These are phyloP conservation scores for Mercenaria mercenaria DNA, from an alignment of 1,140 invertebrate species.

Conservation along the genomic window DNA sequence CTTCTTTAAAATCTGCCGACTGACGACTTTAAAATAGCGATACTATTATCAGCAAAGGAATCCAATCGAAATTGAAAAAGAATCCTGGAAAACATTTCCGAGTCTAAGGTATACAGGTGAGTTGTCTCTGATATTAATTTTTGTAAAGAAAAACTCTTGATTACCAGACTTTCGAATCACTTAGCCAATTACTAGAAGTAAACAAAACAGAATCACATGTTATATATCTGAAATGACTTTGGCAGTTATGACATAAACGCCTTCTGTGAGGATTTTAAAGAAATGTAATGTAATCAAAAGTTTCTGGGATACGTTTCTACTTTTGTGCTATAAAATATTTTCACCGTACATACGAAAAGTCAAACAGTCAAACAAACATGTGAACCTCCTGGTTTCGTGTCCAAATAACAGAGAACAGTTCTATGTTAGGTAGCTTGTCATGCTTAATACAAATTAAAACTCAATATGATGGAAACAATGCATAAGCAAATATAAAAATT, in stretches of 20 bases:
- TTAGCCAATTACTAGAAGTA: neutral
- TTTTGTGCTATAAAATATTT: neutral
- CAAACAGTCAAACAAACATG: too few relatives aligned
- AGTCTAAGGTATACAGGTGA: neutral
- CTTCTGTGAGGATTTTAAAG: neutral
- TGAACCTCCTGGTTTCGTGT: too few relatives aligned
- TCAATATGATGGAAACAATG: too few relatives aligned
- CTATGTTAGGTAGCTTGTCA: too few relatives aligned
- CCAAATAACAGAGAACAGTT: too few relatives aligned
- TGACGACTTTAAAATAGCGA: too few relatives aligned
- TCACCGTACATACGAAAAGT: neutral
- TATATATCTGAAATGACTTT: neutral
- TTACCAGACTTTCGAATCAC: neutral
- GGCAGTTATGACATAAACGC: neutral
- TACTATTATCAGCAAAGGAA: too few relatives aligned
- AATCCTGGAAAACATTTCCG: too few relatives aligned
- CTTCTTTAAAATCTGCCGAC: too few relatives aligned
- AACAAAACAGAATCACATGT: neutral
- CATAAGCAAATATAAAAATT: too few relatives aligned
- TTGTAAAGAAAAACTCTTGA: neutral
- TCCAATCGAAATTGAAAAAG: too few relatives aligned
- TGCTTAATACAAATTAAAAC: too few relatives aligned
- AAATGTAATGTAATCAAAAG: constrained; percentile 11
- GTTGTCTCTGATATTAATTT: neutral
- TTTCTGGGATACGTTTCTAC: neutral